Conservation (phyloP, 2,113 vertebrate genomes). For the Heterochromis multidens region DNA sequence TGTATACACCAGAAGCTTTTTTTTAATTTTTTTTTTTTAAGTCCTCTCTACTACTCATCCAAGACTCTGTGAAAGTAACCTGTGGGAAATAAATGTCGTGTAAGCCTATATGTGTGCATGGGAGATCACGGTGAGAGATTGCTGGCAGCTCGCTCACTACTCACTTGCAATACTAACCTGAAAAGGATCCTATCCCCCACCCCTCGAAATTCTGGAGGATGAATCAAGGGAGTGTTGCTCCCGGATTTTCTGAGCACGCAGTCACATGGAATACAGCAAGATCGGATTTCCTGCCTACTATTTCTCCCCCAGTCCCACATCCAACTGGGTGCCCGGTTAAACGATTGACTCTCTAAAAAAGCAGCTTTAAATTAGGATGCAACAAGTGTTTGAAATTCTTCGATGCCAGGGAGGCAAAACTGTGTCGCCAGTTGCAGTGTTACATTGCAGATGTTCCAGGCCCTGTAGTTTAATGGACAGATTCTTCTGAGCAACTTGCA, state of each 20-base stretch:
- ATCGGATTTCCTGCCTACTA: constrained; percentile 65
- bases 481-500: neutral
- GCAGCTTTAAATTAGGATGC: constrained; percentile 9
- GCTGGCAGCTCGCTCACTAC: constrained; percentile 6
- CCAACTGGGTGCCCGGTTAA: constrained; percentile 40
- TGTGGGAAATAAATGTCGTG: constrained; percentile 17
- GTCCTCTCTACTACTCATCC: neutral
- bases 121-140: neutral
- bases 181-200: neutral
- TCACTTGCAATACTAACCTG: constrained; percentile 9
- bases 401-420: neutral
- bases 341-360: constrained; percentile 19
- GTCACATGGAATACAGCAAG: constrained; percentile 62
- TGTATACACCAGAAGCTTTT: neutral
- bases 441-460: constrained; percentile 23
- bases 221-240: constrained; percentile 58
- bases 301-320: constrained; percentile 25
- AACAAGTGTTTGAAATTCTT: neutral
- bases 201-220: constrained; percentile 45
- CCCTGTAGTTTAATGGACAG: neutral
- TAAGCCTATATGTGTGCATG: neutral
- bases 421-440: neutral
- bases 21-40: neutral
- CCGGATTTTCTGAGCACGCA: constrained; percentile 51
- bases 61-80: neutral